Evolutionary conservation across 2,113 vertebrate species (phyloP).

Genomic region (Notarius lentiginosus): DNA sequence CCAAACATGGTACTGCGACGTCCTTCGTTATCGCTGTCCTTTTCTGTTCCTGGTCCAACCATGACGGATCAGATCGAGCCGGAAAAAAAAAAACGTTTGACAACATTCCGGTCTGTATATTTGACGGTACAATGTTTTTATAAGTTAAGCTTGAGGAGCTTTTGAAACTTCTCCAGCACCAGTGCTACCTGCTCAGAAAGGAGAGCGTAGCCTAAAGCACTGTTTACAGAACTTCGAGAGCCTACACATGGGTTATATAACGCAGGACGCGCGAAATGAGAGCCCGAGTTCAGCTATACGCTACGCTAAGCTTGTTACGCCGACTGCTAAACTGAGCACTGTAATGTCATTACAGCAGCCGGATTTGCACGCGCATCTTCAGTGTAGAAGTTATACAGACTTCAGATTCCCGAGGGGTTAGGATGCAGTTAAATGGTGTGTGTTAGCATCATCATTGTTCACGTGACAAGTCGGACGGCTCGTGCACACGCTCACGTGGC

Average conservation of each 20-base stretch:
- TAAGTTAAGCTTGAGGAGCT: background rate
- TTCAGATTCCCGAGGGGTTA: background rate
- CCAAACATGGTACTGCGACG: background rate
- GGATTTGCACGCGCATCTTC: background rate
- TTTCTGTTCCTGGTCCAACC: background rate
- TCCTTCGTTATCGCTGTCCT: background rate
- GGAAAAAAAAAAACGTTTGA: background rate
- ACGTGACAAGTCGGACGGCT: background rate
- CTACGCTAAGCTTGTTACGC: slow-evolving; percentile 24
- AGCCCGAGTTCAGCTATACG: background rate
- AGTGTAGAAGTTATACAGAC: background rate
- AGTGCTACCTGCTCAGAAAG: background rate
- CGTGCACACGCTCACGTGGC: background rate
- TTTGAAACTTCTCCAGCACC: background rate
- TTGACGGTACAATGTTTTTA: background rate
- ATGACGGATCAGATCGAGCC: background rate
- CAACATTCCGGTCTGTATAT: background rate
- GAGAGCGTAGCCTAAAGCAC: background rate
- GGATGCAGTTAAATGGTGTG: background rate
- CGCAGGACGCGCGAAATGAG: background rate
- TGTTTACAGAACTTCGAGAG: background rate
- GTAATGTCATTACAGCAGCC: slow-evolving; percentile 26
- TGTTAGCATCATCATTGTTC: background rate
- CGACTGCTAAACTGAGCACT: slow-evolving; percentile 21
- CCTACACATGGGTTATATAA: slow-evolving; percentile 25